Evolutionary conservation across 2,888 invertebrate genomes (phyloP), one percentile per base, ranked within the genome.

Genomic region (Microdon myrmicae): DNA sequence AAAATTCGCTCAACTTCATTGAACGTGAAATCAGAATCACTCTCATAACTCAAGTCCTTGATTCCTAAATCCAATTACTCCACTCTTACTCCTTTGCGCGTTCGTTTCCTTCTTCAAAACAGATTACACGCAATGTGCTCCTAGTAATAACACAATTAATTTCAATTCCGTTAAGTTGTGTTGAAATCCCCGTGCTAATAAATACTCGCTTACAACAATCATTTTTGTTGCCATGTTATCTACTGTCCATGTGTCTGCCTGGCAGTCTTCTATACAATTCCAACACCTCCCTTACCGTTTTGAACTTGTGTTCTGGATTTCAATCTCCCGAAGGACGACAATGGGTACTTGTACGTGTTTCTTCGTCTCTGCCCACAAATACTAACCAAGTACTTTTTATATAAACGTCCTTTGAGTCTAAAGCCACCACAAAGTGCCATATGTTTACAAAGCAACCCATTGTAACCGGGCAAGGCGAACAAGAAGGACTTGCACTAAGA

Each of bases 131-230:
- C 22, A 51, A 44, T 49, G 39, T 34, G 31, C 26, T 34, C 25
- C 31, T 61, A 35, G 45, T 56, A 61, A 55, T 48, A 60, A 39
- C 35, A 37, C 45, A 51, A 56, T 64, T 56, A 64, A 64, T 64
- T 64, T 64, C 51, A 64, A 56, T 64, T 51, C 51, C 22, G 51
- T 51, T 56, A 64, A 56, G 56, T 56, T 56, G 56, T 47, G 61
- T 51, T 56, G 61, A 64, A 64, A 64, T 64, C 56, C 61, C 61
- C 61, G 45, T 64, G 56, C 61, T 64, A 64, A 64, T 56, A 64
- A 64, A 64, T 64, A 64, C 56, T 49, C 55, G 45, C 60, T 60
- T 48, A 60, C 61, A 51, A 37, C 56, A 56, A 56, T 56, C 51
- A 64, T 51, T 45, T 61, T 44, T 45, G 38, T 55, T 43, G 43